Conservation (phyloP, 2,113 vertebrate species). For the Muntiacus muntjak region DNA sequence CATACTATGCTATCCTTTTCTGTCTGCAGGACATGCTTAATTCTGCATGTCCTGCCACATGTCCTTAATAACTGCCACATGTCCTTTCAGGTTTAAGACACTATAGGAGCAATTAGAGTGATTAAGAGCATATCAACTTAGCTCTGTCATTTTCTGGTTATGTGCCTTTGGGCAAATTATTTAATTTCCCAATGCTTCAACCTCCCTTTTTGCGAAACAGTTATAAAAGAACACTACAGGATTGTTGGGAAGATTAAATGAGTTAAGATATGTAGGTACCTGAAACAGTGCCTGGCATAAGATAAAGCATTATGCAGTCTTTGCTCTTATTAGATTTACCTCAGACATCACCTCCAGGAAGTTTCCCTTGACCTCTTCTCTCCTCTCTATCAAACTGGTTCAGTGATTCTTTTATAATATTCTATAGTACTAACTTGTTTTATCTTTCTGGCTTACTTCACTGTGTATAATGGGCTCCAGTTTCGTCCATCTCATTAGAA, state of each 20-base stretch:
- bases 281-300: background rate
- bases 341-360: background rate
- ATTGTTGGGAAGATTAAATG: background rate
- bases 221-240: background rate
- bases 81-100: background rate
- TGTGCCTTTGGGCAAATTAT: background rate
- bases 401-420: background rate
- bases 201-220: background rate
- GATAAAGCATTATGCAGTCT: background rate
- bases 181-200: background rate
- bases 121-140: background rate
- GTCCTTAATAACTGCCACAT: background rate
- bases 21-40: background rate
- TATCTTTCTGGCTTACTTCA: too few species aligned
- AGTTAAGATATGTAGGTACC: background rate
- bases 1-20: accelerated
- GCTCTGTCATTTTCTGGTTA: background rate
- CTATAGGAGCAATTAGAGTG: background rate
- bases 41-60: background rate
- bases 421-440: background rate
- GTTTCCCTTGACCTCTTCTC: background rate
- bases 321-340: background rate
- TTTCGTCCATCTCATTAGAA: too few species aligned
- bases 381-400: background rate
- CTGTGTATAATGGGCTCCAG: too few species aligned